Conservation (phyloP, 2,113 vertebrate genomes). For the Dendropsophus ebraccatus region DNA sequence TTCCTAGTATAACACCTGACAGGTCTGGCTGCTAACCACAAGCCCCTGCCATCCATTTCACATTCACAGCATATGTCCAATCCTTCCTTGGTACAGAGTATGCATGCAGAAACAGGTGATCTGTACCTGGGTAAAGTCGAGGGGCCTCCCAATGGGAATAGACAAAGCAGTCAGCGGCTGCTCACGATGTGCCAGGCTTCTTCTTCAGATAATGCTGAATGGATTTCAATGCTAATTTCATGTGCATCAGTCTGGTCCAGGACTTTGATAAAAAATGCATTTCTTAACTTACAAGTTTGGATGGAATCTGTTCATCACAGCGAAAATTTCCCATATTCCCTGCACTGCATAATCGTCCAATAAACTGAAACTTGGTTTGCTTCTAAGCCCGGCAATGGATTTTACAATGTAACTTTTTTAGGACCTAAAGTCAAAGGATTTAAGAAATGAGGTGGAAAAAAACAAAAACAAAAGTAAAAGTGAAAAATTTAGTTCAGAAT, state of each 20-base stretch:
- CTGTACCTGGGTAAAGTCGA: background rate
- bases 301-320: background rate
- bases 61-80: constrained; percentile 29
- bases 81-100: background rate
- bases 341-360: background rate
- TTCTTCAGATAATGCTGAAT: constrained; percentile 1
- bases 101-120: constrained; percentile 33
- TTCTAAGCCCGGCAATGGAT: background rate
- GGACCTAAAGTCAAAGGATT: background rate
- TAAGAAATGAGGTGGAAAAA: too few species aligned
- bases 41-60: background rate
- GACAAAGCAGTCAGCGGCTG: background rate
- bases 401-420: background rate
- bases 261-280: constrained; percentile 35
- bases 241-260: background rate
- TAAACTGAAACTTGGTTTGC: background rate
- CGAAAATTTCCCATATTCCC: background rate
- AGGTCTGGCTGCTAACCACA: constrained; percentile 37
- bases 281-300: constrained; percentile 16
- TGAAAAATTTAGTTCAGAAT: background rate
- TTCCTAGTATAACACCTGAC: constrained; percentile 55
- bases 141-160: constrained; percentile 18
- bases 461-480: background rate
- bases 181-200: background rate
- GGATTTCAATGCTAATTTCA: background rate